Evolutionary conservation across 2,797 vertebrate species (phyloP).

Genomic region (Oryzias dopingdopingensis): DNA sequence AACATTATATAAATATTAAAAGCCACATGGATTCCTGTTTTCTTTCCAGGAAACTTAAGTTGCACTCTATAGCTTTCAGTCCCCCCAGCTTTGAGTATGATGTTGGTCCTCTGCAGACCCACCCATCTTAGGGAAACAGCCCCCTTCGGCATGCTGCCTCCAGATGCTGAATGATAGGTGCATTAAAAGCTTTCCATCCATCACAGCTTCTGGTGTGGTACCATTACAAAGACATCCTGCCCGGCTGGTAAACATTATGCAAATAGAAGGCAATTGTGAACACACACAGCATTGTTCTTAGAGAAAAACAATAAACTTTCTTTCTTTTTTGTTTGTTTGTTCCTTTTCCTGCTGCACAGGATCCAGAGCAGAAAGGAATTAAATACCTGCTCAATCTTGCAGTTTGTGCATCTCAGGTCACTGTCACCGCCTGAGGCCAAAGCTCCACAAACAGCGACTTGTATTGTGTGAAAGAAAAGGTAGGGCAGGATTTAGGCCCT

Average conservation of each 20-base stretch:
- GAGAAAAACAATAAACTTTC: background rate
- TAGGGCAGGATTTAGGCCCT: constrained; percentile 56
- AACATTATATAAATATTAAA: background rate
- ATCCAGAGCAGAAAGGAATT: constrained; percentile 1
- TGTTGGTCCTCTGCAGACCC: constrained; percentile 47
- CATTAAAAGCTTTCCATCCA: constrained; percentile 24
- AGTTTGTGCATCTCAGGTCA: constrained; percentile 40
- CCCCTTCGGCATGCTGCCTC: constrained; percentile 37
- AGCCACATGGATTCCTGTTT: background rate
- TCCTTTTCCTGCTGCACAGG: background rate
- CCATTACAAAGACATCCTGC: constrained; percentile 30
- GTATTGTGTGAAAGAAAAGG: constrained; percentile 56
- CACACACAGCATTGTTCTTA: constrained; percentile 26
- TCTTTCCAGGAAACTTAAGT: background rate
- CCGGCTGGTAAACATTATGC: constrained; percentile 33
- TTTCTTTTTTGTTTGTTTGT: background rate
- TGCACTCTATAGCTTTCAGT: constrained; percentile 32
- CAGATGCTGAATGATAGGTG: constrained; percentile 25
- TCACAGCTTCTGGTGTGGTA: constrained; percentile 5
- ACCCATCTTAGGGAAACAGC: constrained; percentile 57
- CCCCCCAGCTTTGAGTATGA: constrained; percentile 51
- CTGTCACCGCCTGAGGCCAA: constrained; percentile 43
- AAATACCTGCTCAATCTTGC: constrained; percentile 21
- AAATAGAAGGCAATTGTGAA: constrained; percentile 29
- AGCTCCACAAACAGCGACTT: constrained; percentile 29